These are phyloP conservation scores for Bubo scandiacus DNA, from an alignment of 2,113 vertebrate species.

Conservation along the genomic window DNA sequence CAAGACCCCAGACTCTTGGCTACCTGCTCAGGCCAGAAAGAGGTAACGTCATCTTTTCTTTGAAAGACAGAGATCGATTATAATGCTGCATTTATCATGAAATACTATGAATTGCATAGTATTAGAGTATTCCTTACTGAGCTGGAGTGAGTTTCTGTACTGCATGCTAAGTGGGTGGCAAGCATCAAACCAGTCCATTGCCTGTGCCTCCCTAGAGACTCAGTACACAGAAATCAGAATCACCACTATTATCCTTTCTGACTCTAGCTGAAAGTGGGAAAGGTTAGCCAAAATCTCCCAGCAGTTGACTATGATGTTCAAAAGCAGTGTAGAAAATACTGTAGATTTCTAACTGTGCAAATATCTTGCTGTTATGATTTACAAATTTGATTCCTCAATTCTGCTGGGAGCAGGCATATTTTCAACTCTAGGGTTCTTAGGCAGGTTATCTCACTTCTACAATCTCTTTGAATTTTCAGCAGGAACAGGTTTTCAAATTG, in stretches of 20 bases:
- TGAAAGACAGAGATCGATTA: neutral
- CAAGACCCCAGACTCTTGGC: neutral
- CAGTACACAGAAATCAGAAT: neutral
- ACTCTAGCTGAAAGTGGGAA: neutral
- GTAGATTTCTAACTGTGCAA: neutral
- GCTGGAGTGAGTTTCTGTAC: neutral
- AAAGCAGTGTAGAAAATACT: neutral
- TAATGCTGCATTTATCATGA: neutral
- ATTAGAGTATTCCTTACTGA: neutral
- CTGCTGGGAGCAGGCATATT: neutral
- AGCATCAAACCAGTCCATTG: neutral
- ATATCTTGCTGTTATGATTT: neutral
- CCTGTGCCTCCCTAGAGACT: neutral
- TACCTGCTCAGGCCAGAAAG: neutral
- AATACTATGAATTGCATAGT: neutral
- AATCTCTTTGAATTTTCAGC: neutral
- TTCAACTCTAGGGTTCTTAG: neutral
- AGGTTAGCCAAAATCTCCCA: neutral
- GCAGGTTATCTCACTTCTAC: neutral
- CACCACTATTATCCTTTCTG: neutral
- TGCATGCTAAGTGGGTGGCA: neutral
- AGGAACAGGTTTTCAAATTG: neutral
- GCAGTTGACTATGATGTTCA: neutral
- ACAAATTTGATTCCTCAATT: neutral
- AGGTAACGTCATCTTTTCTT: neutral